phyloP scores from a whole-genome alignment of 2,113 vertebrate species.

The Sus scrofa region T2T-Sscrofa CM000812.6:49193501-49194000 shows the following conservation, averaged over 20 bases:
- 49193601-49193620: background rate
- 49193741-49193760: background rate
- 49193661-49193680: background rate
- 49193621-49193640: background rate
- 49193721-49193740: background rate
- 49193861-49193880: background rate
- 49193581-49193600: background rate
- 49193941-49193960: background rate
- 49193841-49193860: conserved; percentile 8
- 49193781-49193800: background rate
- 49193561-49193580: background rate
- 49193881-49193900: background rate
- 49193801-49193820: background rate
- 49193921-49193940: background rate
- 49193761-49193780: background rate
- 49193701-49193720: background rate
- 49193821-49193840: conserved; percentile 3
- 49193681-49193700: background rate
- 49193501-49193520: background rate
- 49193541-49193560: background rate
- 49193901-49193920: background rate
- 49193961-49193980: background rate
- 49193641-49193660: background rate
- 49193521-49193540: background rate
- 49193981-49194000: background rate